Evolutionary conservation across 2,113 vertebrate species (phyloP), one percentile per base, ranked within the genome.

Genomic region (Indicator maculatus): DNA sequence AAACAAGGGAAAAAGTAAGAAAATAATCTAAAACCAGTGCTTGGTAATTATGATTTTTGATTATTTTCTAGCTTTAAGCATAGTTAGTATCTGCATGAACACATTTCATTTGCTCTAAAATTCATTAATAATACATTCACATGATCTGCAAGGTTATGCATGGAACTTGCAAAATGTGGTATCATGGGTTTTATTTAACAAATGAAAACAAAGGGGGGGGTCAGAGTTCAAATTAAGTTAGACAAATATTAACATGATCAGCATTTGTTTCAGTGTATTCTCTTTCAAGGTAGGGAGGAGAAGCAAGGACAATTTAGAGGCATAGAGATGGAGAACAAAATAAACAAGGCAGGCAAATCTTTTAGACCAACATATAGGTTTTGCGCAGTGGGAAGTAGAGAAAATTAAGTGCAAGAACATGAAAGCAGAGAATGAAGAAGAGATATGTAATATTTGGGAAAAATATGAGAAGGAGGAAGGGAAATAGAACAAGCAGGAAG

Each of bases 81-180:
- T 90, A 95, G 96, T 96, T 97, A 89, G 16, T 41, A 95, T 93
- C 81, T 92, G 13, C 60, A 91, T 83, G 90, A 92, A 76, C 28
- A 53, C 64, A 36, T 77, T 81, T 93, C 60, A 12, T 87, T 88
- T 91, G 53, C 53, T 90, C 55, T 89, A 86, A 91, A 91, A 59
- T 26, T 86, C 31, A 63, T 63, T 86, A 83, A 31, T 59, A 87
- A 73, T 74, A 8, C 38, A 90, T 90, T 92, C 82, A 90, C 77
- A 82, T 91, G 64, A 89, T 72, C 61, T 30, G 19, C 61, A 92
- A 91, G 60, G 33, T 93, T 89, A 83, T 80, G 61, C 15, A 27
- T 61, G 8, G 12, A 21, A 55, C 58, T 75, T 90, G 36, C 3
- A 73, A 95, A 86, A 84, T 27, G 2, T 75, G 9, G 63, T 90